Conservation (phyloP, 2,113 vertebrate genomes). For the Scomber japonicus region DNA sequence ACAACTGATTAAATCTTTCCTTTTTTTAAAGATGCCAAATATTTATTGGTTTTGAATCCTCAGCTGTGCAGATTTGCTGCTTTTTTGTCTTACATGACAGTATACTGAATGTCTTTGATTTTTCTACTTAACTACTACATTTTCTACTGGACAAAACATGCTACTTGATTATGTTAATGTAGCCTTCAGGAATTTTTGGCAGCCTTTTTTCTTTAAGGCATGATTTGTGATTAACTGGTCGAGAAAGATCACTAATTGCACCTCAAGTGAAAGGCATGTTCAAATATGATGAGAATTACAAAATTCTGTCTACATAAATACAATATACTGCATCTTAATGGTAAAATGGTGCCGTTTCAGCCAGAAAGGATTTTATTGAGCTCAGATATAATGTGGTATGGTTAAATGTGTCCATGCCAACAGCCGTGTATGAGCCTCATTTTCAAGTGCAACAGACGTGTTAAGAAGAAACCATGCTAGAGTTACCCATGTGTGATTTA, state of each 20-base stretch:
- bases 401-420: neutral
- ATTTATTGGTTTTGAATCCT: neutral
- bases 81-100: neutral
- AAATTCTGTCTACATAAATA: no score
- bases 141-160: neutral
- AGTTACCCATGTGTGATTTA: slow-evolving; percentile 59
- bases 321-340: neutral
- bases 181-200: neutral
- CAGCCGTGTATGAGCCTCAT: slow-evolving; percentile 24
- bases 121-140: neutral
- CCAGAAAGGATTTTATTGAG: neutral
- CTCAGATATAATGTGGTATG: slow-evolving; percentile 1
- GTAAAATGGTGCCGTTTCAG: neutral
- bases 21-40: neutral
- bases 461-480: slow-evolving; percentile 41
- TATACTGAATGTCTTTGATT: neutral
- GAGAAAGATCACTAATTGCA: neutral
- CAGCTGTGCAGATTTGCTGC: no score
- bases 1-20: neutral
- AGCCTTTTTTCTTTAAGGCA: neutral
- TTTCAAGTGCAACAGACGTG: slow-evolving; percentile 16
- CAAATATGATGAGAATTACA: neutral
- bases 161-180: neutral
- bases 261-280: slow-evolving; percentile 4
- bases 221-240: neutral